Conservation (phyloP, 2,888 invertebrate genomes). For the Netelia inedita region DNA sequence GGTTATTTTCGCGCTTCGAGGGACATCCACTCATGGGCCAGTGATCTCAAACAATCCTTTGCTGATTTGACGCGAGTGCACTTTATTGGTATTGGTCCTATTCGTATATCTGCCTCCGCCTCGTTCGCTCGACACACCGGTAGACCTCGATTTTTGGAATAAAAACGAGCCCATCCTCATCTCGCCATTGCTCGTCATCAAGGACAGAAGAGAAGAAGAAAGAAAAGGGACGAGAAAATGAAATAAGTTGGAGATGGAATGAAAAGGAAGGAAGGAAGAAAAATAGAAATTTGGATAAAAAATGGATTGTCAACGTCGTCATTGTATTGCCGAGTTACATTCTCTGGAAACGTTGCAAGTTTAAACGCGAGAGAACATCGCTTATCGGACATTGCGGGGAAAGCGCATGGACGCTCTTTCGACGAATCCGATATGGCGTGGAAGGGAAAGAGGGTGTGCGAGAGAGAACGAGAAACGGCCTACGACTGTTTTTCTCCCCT, state of each 20-base stretch:
- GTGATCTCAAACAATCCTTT: conserved; percentile 73
- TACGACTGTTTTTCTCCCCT: conserved; percentile 26
- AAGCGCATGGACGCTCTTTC: conserved; percentile 16
- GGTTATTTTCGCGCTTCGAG: conserved; percentile 74
- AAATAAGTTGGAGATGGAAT: background rate
- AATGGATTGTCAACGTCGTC: background rate
- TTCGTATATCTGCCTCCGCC: background rate
- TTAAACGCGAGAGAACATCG: too few species aligned
- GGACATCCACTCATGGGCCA: conserved; percentile 72
- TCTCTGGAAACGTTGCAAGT: too few species aligned
- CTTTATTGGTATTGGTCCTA: conserved; percentile 49
- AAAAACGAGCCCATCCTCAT: conserved; percentile 39
- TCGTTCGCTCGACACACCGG: conserved; percentile 16
- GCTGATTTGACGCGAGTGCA: conserved; percentile 67
- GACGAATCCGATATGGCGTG: conserved; percentile 44
- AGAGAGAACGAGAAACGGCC: background rate
- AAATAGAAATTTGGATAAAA: background rate
- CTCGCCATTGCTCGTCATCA: conserved; percentile 54
- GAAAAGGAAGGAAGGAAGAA: background rate
- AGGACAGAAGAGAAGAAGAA: conserved; percentile 48
- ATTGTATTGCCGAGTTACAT: too few species aligned
- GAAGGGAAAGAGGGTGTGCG: background rate
- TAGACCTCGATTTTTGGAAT: conserved; percentile 21
- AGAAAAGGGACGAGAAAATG: conserved; percentile 34
- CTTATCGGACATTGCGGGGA: too few species aligned